phyloP scores from a whole-genome alignment of 2,113 vertebrate genomes.

The Poecile atricapillus region DNA sequence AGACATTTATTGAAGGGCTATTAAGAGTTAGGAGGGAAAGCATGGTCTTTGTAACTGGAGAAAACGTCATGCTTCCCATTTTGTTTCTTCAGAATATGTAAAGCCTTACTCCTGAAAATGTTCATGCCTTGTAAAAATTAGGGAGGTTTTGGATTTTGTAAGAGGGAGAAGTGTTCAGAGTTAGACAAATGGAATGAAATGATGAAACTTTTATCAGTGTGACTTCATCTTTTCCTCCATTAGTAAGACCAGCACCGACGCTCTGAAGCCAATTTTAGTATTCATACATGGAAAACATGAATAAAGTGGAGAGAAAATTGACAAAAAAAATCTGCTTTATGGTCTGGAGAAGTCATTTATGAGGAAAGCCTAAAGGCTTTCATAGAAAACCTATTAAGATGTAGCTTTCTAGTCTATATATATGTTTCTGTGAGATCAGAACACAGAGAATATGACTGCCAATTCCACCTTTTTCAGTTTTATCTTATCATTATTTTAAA shows the following conservation, averaged over 20 bases:
- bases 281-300: background rate
- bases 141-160: background rate
- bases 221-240: background rate
- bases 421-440: background rate
- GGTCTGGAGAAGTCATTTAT: background rate
- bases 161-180: background rate
- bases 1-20: background rate
- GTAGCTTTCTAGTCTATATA: background rate
- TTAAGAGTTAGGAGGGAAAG: background rate
- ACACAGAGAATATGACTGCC: background rate
- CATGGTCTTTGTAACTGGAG: background rate
- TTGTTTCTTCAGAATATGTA: background rate
- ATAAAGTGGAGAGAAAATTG: background rate
- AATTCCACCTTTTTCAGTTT: background rate
- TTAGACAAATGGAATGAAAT: background rate
- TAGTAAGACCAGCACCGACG: background rate
- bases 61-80: background rate
- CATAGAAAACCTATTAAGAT: background rate
- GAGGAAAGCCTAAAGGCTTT: background rate
- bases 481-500: background rate
- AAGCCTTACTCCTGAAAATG: background rate
- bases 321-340: background rate
- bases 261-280: background rate
- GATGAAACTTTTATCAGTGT: background rate
- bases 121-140: background rate